These are phyloP conservation scores for Fragum sueziense DNA, from an alignment of 2,888 invertebrate genomes.

Conservation along the genomic window DNA sequence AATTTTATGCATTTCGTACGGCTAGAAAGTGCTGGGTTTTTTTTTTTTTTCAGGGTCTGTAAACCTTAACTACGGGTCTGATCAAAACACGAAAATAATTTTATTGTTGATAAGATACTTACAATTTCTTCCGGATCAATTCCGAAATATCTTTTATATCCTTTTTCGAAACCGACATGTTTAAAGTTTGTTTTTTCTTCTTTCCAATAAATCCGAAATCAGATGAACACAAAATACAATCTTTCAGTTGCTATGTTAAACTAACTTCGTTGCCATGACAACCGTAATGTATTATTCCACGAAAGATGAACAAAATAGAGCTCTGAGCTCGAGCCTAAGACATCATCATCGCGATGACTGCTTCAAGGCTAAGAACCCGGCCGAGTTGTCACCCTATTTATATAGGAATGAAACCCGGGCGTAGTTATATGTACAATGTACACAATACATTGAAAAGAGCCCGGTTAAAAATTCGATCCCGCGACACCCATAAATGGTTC, in stretches of 20 bases:
- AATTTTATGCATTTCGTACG: too few species aligned
- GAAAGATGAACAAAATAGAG: not conserved
- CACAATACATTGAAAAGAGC: not conserved
- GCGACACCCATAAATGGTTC: not conserved
- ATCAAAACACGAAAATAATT: too few species aligned
- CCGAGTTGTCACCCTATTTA: not conserved
- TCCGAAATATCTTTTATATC: slow-evolving; percentile 58
- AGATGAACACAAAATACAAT: not conserved
- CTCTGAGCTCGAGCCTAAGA: not conserved
- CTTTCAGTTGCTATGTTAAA: not conserved
- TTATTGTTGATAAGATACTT: slow-evolving; percentile 26
- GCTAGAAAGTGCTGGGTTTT: too few species aligned
- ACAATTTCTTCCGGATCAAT: slow-evolving; percentile 57
- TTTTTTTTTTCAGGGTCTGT: too few species aligned
- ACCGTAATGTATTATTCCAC: not conserved
- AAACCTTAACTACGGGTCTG: too few species aligned
- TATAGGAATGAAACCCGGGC: not conserved
- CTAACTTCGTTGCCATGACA: not conserved
- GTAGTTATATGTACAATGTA: slow-evolving; percentile 7
- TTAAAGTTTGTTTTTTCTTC: not conserved
- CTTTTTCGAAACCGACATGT: slow-evolving; percentile 53
- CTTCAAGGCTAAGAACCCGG: not conserved
- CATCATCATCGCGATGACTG: not conserved
- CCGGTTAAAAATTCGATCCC: not conserved
- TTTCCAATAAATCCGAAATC: too few species aligned